Conservation (phyloP, 2,113 vertebrate species). For the Pluvianellus socialis region DNA sequence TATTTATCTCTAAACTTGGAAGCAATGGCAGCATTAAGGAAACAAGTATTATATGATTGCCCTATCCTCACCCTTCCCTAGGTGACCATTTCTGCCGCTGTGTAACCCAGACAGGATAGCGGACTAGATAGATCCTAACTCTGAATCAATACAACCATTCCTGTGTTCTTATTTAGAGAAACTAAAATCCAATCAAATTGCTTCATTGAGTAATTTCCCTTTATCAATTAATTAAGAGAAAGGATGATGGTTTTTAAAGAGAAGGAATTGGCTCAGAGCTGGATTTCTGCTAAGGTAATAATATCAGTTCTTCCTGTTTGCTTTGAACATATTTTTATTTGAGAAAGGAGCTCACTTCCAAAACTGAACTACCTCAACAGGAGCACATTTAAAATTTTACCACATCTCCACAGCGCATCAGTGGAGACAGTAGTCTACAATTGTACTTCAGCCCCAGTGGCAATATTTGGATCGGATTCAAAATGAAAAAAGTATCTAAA, state of each 20-base stretch:
- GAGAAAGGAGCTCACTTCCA: not conserved
- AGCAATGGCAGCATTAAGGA: not conserved
- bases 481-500: not conserved
- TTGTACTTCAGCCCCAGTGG: not conserved
- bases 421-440: not conserved
- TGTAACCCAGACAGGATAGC: not conserved
- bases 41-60: fast-evolving
- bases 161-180: not conserved
- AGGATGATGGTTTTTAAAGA: not conserved
- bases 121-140: not conserved
- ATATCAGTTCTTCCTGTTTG: not conserved
- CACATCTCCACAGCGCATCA: fast-evolving
- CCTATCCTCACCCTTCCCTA: not conserved
- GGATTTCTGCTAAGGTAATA: not conserved
- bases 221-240: not conserved
- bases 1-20: not conserved
- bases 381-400: not conserved
- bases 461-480: not conserved
- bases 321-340: not conserved
- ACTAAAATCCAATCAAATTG: not conserved
- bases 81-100: fast-evolving
- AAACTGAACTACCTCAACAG: not conserved
- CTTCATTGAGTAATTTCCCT: not conserved
- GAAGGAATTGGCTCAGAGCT: not conserved
- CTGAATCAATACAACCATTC: not conserved